phyloP scores from a whole-genome alignment of 2,113 vertebrate species.

The Oncorhynchus nerka region DNA sequence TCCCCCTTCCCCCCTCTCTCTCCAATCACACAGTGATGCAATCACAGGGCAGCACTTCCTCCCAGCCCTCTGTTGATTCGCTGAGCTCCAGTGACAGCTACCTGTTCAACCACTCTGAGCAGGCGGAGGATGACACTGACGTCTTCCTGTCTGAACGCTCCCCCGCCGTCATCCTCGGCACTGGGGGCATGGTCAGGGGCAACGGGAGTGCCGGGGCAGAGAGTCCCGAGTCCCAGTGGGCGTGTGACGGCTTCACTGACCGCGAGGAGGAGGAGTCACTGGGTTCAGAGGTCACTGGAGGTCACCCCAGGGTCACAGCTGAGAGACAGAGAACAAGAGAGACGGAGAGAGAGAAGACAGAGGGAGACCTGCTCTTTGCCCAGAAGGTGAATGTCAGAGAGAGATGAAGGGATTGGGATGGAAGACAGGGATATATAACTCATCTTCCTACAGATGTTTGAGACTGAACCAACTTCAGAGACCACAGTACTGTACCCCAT shows the following conservation, averaged over 20 bases:
- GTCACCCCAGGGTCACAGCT: conserved; percentile 3
- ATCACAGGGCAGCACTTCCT: conserved; percentile 73
- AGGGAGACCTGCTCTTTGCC: conserved; percentile 84
- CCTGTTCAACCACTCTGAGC: conserved; percentile 71
- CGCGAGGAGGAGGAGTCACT: conserved; percentile 52
- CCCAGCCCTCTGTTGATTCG: conserved; percentile 75
- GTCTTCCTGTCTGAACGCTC: conserved; percentile 73
- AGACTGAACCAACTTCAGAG: no score
- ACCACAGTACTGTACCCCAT: conserved; percentile 8
- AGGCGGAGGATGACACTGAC: conserved; percentile 70
- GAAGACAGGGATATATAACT: neutral
- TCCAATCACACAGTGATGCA: conserved; percentile 67
- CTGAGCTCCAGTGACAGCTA: conserved; percentile 69
- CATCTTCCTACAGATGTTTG: no score
- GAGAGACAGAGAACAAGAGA: neutral
- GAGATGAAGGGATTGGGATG: neutral
- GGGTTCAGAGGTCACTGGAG: conserved; percentile 13
- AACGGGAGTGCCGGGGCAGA: neutral
- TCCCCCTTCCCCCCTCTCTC: neutral
- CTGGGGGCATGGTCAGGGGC: neutral
- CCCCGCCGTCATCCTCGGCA: conserved; percentile 42
- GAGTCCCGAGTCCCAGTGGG: conserved; percentile 66
- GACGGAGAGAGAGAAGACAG: conserved; percentile 43
- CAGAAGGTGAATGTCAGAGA: conserved; percentile 77
- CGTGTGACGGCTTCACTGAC: conserved; percentile 48